Base-by-base conservation (phyloP, 92 coral and sea anemone species). In the Phenganax subtilis region DNA sequence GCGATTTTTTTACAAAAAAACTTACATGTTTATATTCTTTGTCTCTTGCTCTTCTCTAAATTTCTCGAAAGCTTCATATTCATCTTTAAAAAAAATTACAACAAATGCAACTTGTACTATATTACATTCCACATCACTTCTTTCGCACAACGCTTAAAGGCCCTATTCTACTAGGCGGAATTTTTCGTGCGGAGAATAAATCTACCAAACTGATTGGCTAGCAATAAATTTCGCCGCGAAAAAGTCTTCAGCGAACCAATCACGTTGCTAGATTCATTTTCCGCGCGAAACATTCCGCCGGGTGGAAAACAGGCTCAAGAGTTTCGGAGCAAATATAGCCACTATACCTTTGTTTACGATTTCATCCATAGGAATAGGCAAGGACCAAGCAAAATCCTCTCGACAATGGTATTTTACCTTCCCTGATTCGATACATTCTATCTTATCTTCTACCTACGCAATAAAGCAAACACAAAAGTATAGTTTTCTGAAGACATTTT, bases 321-420 rank as follows among this genome's bases (percentile, higher is more conserved):
- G 2, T 59, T 67, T 27, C 25, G 12, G n/a, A 1, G 12, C 0
- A 20, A 27, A 20, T 2, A 67, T 67, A 2, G 12, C 9, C 31
- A 14, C 25, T 15, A 63, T 73, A 90, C 98, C 98, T 96, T 92
- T 96, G 82, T 96, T 96, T 8, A 92, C 84, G 27, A 92, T 89
- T 27, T 92, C 90, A 1, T 96, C 97, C 91, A 96, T 82, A 16
- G 99, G 97, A 72, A 96, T 90, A 0, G 91, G 83, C 58, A 96
- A 75, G 14, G 99, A 87, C 62, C 91, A 80, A 10, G 91, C 83
- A 14, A 89, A 88, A 62, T 96, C 99, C 63, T 90, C 99, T 56
- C 97, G 82, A 44, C 71, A 75, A 51, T 89, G 91, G 76, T 96
- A 96, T 20, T 93, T 91, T 9, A 96, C 99, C 57, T 92, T 92